Conservation (phyloP, 2,888 invertebrate genomes). For the Papilio elwesi region DNA sequence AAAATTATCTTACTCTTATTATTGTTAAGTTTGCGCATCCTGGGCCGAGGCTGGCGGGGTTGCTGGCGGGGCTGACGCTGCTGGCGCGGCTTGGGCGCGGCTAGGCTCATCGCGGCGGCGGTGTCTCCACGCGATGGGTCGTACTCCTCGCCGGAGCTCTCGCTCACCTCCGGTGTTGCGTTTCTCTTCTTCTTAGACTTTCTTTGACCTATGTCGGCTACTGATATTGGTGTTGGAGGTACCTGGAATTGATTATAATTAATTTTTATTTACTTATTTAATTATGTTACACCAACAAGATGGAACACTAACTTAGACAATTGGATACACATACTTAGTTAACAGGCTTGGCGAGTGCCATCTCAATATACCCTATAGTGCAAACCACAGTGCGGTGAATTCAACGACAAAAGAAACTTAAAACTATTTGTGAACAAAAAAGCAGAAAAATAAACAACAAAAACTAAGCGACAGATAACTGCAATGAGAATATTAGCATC, state of each 20-base stretch:
- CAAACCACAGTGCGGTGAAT: too few relatives aligned
- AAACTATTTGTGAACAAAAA: background rate
- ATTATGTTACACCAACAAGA: too few relatives aligned
- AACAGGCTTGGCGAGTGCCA: too few relatives aligned
- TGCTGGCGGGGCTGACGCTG: constrained; percentile 63
- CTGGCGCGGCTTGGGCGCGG: constrained; percentile 72
- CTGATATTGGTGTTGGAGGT: constrained; percentile 66
- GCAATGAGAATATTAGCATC: too few relatives aligned
- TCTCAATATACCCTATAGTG: too few relatives aligned
- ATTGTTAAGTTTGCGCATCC: constrained; percentile 66
- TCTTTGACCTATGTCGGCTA: constrained; percentile 72
- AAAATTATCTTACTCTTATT: constrained; percentile 61
- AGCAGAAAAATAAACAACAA: background rate
- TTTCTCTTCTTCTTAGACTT: constrained; percentile 78
- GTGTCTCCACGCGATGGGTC: constrained; percentile 74
- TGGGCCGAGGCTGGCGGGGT: constrained; percentile 49
- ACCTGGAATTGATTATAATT: constrained; percentile 52
- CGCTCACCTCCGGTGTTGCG: constrained; percentile 71
- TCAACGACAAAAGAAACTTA: too few relatives aligned
- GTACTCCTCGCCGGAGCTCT: constrained; percentile 80
- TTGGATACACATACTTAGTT: too few relatives aligned
- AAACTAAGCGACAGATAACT: too few relatives aligned
- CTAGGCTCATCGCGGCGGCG: constrained; percentile 72
- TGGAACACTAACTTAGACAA: too few relatives aligned
- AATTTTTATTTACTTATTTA: background rate